Evolutionary conservation across 2,113 vertebrate species (phyloP).

Genomic region (Cairina moschata): DNA sequence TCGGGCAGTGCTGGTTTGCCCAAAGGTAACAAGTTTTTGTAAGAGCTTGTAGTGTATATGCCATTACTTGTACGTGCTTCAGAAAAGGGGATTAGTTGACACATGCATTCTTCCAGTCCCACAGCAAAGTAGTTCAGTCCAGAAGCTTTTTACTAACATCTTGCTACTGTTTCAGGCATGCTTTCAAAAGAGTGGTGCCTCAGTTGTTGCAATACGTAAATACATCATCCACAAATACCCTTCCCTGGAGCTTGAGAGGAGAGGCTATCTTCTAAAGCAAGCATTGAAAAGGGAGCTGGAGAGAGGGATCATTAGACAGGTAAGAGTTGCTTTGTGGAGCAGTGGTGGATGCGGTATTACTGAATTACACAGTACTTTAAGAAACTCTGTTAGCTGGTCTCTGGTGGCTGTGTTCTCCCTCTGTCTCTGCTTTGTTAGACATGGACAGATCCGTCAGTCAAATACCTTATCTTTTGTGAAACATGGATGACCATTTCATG

Average conservation of each 20-base stretch:
- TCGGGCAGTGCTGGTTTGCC: not conserved
- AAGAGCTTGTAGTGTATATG: not conserved
- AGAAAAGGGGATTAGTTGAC: not conserved
- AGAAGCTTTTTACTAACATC: not conserved
- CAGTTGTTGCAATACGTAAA: conserved; percentile 90
- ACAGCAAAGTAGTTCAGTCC: not conserved
- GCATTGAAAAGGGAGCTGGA: conserved; percentile 92
- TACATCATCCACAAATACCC: conserved; percentile 94
- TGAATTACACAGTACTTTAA: not conserved
- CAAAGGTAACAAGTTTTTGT: not conserved
- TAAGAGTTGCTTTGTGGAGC: conserved; percentile 27
- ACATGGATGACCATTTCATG: not conserved
- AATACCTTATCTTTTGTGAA: not conserved
- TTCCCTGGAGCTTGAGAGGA: conserved; percentile 90
- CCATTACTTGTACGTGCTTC: not conserved
- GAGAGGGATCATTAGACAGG: conserved; percentile 94
- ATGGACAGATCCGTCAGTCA: not conserved
- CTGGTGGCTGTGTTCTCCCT: not conserved
- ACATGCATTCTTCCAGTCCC: not conserved
- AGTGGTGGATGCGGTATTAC: not conserved
- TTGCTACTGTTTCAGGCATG: conserved; percentile 80
- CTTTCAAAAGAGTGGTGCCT: conserved; percentile 89
- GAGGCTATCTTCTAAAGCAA: conserved; percentile 94
- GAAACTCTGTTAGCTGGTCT: not conserved
- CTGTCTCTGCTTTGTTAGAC: not conserved